Base-by-base conservation (phyloP, 1,140 invertebrate genomes). In the Pollicipes pollicipes region DNA sequence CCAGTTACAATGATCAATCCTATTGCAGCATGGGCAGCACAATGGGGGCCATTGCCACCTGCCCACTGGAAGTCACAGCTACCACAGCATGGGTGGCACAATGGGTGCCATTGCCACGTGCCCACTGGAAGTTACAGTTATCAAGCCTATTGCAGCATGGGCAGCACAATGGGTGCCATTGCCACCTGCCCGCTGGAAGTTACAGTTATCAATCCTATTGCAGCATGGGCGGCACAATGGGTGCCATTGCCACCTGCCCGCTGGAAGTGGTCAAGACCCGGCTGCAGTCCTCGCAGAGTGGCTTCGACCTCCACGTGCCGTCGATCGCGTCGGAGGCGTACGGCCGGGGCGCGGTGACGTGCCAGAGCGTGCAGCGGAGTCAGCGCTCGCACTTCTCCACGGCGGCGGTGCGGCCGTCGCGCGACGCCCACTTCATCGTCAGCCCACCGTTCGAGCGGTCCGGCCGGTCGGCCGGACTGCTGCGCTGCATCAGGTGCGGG, bases 261-360 rank as follows among this genome's bases (percentile, higher is more conserved):
- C 82, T 99, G 74, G 97, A 99, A 84, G 96, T 99, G 71, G 91
- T 99, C 8, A 99, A 99, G 82, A 99, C 96, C 3, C 85, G 97
- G 68, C 84, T 98, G 70, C 97, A 99, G 80, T 97, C 95, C 24
- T 97, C 94, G 0, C 86, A 86, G 58, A 77, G 76, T 69, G 85
- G 87, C 32, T 88, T 88, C 78, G 79, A 81, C 77, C 77, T 83
- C 32, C 81, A 58, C 16, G 66, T 72, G 31, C 73, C 71, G 13
- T 71, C 80, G 72, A 84, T 81, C 27, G 73, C 77, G 26, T 76
- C 74, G 28, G 73, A 75, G 0, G 75, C 77, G 68, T 75, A 76
- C 68, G 74, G 72, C n/a, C 80, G 81, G 28, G 81, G 82, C 69
- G 79, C 82, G 58, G 80, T 82, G 28, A 80, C 82, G 70, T 75